Evolutionary conservation across 2,797 vertebrate species (phyloP), one percentile per base, ranked within the genome.

Genomic region (Peromyscus eremicus): DNA sequence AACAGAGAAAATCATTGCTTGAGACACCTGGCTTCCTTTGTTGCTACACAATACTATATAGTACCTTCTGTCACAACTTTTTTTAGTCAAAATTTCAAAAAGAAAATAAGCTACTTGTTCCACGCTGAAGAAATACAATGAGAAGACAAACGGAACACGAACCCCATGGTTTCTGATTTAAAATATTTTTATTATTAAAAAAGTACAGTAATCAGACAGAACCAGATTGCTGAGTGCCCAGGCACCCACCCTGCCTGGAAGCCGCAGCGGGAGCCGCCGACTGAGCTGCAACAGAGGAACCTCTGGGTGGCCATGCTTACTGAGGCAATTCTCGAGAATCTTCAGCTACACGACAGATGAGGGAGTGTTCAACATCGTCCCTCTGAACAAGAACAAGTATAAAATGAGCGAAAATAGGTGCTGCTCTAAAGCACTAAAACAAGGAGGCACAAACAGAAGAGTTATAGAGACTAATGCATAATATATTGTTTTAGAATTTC

Each of bases 171-270:
- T 93, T 94, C 34, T 94, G 71, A 80, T 93, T 97, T 97, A 95
- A 97, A 94, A 92, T 92, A 95, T 77, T 97, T 97, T 97, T 97
- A 97, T 97, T 97, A 96, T 88, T 91, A 94, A 96, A 97, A 95
- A 96, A 83, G 52, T 90, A 97, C 82, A 94, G 93, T 93, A 94
- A 94, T 95, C 23, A 92, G 89, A 95, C 57, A 86, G 55, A 94
- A 96, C 82, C 96, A 80, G 37, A 93, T 96, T 87, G 49, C 76
- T 96, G 96, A 96, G 66, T 94, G 92, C 71, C 91, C 81, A 88
- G 94, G 92, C 84, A 94, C 62, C 97, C 52, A 88, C 46, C 76
- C 66, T 94, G 70, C 52, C 77, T 88, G 46, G 60, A 92, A 94
- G 84, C 60, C 68, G 95, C 92, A 94, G 43, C 21, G 21, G 70